Evolutionary conservation across 1,140 invertebrate genomes (phyloP), one percentile per base, ranked within the genome.

Genomic region (Lepidotrigona ventralis): DNA sequence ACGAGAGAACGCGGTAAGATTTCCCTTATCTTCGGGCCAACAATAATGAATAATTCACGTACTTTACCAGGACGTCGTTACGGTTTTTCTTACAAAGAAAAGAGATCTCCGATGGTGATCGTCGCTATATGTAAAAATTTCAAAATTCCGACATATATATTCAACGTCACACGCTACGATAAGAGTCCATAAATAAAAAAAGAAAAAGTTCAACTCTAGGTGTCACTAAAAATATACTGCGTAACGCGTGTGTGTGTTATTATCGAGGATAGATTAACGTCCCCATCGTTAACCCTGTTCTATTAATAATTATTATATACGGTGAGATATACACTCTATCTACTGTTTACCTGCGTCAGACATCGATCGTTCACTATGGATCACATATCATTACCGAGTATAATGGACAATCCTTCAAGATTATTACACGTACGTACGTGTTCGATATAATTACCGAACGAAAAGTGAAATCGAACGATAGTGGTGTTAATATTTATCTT

Each of bases 1-100:
- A 89, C 95, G 97, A 19, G 95, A 96, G 85, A 96, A 97, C 92
- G 96, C 96, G 94, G 97, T 97, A 95, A 95, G 96, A 80, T 85
- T 56, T 66, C n/a, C 68, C 15, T 69, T 66, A 3, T 29, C 1
- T n/a, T 23, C 39, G 39, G 1, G 21, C 39, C 39, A 8, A 17
- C 21, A 33, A 11, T 2, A 33, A 51, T 12, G 15, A 33, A 51
- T 26, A 33, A 51, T 26, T 68, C 33, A 66, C 46, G 14, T 46
- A 46, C 39, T 46, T 46, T 46, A 15, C 17, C 23, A 54, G 6
- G 14, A 19, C 29, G 46, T 11, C 14, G 33, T 33, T 33, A 53
- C 14, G 2, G 26, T 11, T 51, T 5, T 46, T 39, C 29, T 29
- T 60, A 6, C 29, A n/a, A n/a, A n/a, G 9, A 39, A 39, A 23